Evolutionary conservation across 2,888 invertebrate species (phyloP).

Genomic region (Choreutis nemorana): DNA sequence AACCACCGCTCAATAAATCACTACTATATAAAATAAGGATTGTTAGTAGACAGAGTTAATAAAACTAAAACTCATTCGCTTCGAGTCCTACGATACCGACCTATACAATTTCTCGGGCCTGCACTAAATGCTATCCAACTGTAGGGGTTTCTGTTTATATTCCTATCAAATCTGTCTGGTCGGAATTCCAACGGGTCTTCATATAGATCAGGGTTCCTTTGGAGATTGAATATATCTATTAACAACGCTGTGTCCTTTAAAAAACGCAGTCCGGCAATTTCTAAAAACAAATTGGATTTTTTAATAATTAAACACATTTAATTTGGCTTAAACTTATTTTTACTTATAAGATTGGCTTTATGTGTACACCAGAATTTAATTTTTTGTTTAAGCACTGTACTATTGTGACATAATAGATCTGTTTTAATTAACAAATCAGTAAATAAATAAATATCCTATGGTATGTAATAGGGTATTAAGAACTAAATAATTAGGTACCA

Average conservation of each 20-base stretch:
- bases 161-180: slow-evolving; percentile 59
- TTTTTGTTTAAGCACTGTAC: too few species aligned
- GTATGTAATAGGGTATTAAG: too few species aligned
- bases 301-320: not conserved
- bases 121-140: slow-evolving; percentile 70
- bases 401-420: too few species aligned
- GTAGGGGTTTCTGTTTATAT: slow-evolving; percentile 38
- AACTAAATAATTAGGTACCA: too few species aligned
- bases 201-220: slow-evolving; percentile 52
- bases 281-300: slow-evolving; percentile 13
- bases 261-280: slow-evolving; percentile 15
- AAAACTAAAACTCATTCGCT: not conserved
- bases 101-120: slow-evolving; percentile 70
- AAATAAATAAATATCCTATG: too few species aligned
- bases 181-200: slow-evolving; percentile 57
- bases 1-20: too few species aligned
- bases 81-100: slow-evolving; percentile 23
- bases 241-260: slow-evolving; percentile 38
- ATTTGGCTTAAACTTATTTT: not conserved
- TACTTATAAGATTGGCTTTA: not conserved
- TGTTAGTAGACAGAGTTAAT: too few species aligned
- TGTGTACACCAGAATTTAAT: not conserved
- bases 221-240: slow-evolving; percentile 45
- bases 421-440: too few species aligned
- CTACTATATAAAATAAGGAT: too few species aligned